Evolutionary conservation across 2,797 vertebrate species (phyloP), one percentile per base, ranked within the genome.

Genomic region (Chromis chromis): DNA sequence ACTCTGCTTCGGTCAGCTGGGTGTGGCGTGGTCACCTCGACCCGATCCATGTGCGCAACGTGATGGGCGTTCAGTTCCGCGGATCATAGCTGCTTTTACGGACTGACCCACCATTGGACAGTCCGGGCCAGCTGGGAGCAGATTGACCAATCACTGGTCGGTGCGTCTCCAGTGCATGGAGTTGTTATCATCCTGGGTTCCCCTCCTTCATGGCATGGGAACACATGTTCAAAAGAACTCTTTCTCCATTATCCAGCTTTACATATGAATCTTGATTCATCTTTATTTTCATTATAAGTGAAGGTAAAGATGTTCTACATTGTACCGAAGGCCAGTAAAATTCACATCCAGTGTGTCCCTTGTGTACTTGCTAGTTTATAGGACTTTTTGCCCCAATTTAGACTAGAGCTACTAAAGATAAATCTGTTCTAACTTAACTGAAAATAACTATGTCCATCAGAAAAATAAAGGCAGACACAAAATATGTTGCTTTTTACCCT

Each of bases 11-110:
- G 11, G 65, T 78, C 66, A 44, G 50, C 83, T 85, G 88, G 93
- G 92, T 88, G 94, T 93, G 93, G 90, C 86, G 87, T 86, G 84
- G 70, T 85, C 90, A 85, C 85, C 75, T 82, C 84, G 44, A 74
- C 68, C 78, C n/a, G 88, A 83, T 86, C 88, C 90, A 91, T 91
- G 90, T 92, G 92, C 87, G 68, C 87, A 93, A 93, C 91, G 90
- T 91, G 92, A 94, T 75, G 79, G 82, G 76, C 57, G 86, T 84
- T 40, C 63, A 25, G 69, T 31, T 44, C 69, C 48, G 33, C 74
- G 65, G 65, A 33, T 67, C 31, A 28, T 79, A 79, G 83, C 80
- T 89, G 77, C 76, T 65, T 81, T 74, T 72, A 86, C 89, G 90
- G 88, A 92, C 86, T 87, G 81, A 25, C 1, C 25, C 0, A 25